These are phyloP conservation scores for Pungitius pungitius DNA, from an alignment of 2,113 vertebrate species.

Conservation along the genomic window DNA sequence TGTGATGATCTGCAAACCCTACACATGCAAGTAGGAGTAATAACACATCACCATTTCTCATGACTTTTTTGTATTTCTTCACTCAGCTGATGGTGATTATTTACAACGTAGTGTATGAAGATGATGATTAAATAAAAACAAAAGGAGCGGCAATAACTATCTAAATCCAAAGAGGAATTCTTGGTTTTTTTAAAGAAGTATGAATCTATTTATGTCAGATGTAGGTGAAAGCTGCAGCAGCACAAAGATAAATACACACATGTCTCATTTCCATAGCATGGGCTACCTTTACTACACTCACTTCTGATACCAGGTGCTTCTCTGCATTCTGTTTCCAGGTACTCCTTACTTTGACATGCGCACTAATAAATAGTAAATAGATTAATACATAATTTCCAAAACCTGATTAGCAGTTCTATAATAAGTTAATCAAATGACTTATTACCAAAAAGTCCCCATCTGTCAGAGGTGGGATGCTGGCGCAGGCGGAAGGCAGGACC, in stretches of 20 bases:
- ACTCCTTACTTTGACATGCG: too few relatives aligned
- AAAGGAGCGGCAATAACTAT: background rate
- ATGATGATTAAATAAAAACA: background rate
- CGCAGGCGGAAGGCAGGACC: too few relatives aligned
- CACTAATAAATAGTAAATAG: too few relatives aligned
- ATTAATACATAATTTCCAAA: too few relatives aligned
- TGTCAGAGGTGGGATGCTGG: too few relatives aligned
- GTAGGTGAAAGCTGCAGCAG: background rate
- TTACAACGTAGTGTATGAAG: background rate
- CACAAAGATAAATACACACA: background rate
- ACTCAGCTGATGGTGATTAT: background rate
- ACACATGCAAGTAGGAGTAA: background rate
- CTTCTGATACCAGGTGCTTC: too few relatives aligned
- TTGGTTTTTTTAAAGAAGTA: too few relatives aligned
- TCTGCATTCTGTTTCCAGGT: too few relatives aligned
- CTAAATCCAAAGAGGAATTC: background rate
- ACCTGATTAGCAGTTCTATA: background rate
- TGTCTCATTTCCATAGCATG: background rate
- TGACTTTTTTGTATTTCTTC: background rate
- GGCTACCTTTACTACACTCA: background rate
- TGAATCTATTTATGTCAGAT: background rate
- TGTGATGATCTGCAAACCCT: background rate
- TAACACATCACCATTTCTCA: background rate
- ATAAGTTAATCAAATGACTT: background rate
- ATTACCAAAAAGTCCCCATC: background rate